Evolutionary conservation across 2,113 vertebrate genomes (phyloP), one percentile per base, ranked within the genome.

Genomic region (Falcunculus frontatus): DNA sequence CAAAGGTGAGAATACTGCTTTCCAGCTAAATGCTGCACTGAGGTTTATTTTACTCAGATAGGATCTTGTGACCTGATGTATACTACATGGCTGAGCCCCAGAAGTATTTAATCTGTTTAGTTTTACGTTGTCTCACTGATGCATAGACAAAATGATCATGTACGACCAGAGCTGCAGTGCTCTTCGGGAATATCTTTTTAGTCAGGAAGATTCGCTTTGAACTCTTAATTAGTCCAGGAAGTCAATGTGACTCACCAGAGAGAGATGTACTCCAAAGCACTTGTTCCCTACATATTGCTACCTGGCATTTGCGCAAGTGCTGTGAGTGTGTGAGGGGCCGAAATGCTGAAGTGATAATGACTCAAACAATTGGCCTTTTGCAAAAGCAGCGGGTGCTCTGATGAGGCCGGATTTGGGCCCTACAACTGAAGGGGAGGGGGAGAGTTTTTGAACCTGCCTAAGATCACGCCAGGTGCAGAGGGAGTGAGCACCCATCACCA

Each of bases 1-100:
- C 95, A 92, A 86, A 97, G 98, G 98, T 98, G 96, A 97, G 97
- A 94, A 74, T 70, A 53, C n/a, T 53, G 25, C 60, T 90, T 77
- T 41, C 29, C 74, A 93, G 64, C 18, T 75, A 30, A 77, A 70
- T 37, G 25, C 59, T 80, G 47, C 37, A 8, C 16, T 52, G 49
- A 72, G 10, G 23, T 84, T 86, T 88, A 33, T 85, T 88, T 83
- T 69, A 32, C 42, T 85, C 21, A 4, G 29, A 12, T 13, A 30
- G 30, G 35, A 49, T 32, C 60, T 57, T 52, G 22, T 46, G 25
- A 65, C 32, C 55, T 69, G 53, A 23, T 19, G 46, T 18, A 22
- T 29, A 22, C 30, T 41, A 30, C 7, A 0, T 1, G 3, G 64
- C 29, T 81, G 60, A 77, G 17, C 35, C 69, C n/a, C 32, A 62